phyloP scores from a whole-genome alignment of 2,888 invertebrate genomes.

The Rhagium mordax region DNA sequence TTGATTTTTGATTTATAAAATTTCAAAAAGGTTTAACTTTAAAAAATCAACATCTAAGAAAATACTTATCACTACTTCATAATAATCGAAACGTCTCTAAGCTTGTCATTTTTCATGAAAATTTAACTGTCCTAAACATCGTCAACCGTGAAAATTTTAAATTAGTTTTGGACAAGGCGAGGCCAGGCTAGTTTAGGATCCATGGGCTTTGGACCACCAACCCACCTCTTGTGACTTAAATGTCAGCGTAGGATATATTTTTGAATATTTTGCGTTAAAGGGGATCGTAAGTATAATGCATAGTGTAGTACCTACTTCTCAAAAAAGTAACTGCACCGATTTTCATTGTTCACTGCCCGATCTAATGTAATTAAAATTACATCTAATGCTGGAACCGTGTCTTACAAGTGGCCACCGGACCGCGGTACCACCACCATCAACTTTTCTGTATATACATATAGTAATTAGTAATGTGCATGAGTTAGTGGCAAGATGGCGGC shows the following conservation, averaged over 20 bases:
- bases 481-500: conserved; percentile 67
- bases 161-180: too few relatives aligned
- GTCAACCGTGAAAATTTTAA: too few relatives aligned
- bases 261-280: neutral
- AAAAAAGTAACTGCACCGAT: neutral
- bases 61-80: too few relatives aligned
- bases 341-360: conserved; percentile 11
- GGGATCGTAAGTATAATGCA: neutral
- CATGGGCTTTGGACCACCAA: too few relatives aligned
- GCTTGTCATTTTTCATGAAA: too few relatives aligned
- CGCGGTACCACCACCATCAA: conserved; percentile 48
- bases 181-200: too few relatives aligned
- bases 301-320: neutral
- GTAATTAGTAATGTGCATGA: conserved; percentile 56
- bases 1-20: too few relatives aligned
- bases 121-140: too few relatives aligned
- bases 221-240: too few relatives aligned
- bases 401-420: conserved; percentile 56
- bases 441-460: conserved; percentile 37
- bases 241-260: neutral
- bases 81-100: too few relatives aligned
- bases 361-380: conserved; percentile 37
- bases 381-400: conserved; percentile 61
- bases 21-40: too few relatives aligned
- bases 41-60: too few relatives aligned